Evolutionary conservation across 2,888 invertebrate genomes (phyloP), one percentile per base, ranked within the genome.

Genomic region (Epicampocera succincta): DNA sequence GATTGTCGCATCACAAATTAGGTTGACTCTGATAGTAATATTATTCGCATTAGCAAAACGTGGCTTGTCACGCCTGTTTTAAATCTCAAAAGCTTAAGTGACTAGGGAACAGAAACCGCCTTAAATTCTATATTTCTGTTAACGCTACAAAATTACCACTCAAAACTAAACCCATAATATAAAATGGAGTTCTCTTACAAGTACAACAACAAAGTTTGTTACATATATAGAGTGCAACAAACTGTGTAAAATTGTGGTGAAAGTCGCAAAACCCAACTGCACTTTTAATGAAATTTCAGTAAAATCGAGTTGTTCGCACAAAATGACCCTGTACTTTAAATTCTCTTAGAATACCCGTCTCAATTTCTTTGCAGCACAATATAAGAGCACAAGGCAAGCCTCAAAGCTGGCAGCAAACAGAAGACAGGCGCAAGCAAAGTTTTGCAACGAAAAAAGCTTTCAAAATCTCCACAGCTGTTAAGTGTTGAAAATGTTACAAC

Each of bases 401-500:
- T n/a, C 15, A 33, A 52, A 60, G 17, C 42, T 44, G 12, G 33
- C 33, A 19, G 15, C 33, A 50, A 52, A 25, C 13, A 9, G 48
- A 38, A 60, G 15, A 40, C 38, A 61, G 66, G 17, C n/a, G 38
- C 21, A 56, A 25, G n/a, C 11, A 66, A 13, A 29, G n/a, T 33
- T 12, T 52, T 60, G 38, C 12, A 17, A 44, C 5, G 15, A 11
- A n/a, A 76, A 66, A 33, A 63, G 63, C 13, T 19, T 13, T 8
- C 13, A n/a, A 78, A 56, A 40, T 15, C 40, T 33, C 11, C 77
- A 33, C 58, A 65, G 21, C 13, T 73, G 12, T 19, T 17, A 46
- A 46, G 33, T 54, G 21, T 25, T 42, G 4, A 72, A 75, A 15
- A 84, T 76, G 83, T 79, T 83, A 75, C 54, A 56, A 68, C 82